Evolutionary conservation across 2,797 vertebrate species (phyloP).

Genomic region (Rhinophrynus dorsalis): DNA sequence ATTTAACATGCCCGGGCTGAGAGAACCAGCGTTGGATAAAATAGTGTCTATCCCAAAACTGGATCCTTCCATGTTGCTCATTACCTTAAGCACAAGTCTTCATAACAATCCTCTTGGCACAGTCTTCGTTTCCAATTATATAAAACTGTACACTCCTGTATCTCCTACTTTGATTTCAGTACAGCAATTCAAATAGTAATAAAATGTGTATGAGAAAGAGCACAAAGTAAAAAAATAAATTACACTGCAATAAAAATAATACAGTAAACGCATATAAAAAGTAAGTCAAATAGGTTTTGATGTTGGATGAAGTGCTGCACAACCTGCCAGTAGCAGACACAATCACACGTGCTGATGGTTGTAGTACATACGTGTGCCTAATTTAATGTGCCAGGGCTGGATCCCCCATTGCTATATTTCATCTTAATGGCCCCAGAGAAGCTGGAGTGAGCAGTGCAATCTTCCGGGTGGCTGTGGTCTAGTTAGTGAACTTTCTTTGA

Average conservation of each 20-base stretch:
- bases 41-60: conserved; percentile 99
- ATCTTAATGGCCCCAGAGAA: conserved; percentile 12
- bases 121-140: neutral
- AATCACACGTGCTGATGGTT: conserved; percentile 4
- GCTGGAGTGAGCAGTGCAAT: neutral
- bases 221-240: neutral
- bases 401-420: conserved; percentile 6
- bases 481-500: conserved; percentile 72
- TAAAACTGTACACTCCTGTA: neutral
- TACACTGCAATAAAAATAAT: neutral
- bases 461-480: conserved; percentile 36
- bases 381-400: conserved; percentile 12
- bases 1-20: conserved; percentile 86
- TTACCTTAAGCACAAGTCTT: conserved; percentile 70
- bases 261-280: neutral
- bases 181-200: neutral
- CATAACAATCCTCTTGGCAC: conserved; percentile 63
- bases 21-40: conserved; percentile 79
- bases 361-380: neutral
- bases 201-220: neutral
- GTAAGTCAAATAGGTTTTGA: neutral
- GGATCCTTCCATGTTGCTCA: conserved; percentile 90
- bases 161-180: neutral
- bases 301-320: neutral
- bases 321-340: neutral